Evolutionary conservation across 1,140 invertebrate genomes (phyloP), one percentile per base, ranked within the genome.

Genomic region (Popillia japonica): DNA sequence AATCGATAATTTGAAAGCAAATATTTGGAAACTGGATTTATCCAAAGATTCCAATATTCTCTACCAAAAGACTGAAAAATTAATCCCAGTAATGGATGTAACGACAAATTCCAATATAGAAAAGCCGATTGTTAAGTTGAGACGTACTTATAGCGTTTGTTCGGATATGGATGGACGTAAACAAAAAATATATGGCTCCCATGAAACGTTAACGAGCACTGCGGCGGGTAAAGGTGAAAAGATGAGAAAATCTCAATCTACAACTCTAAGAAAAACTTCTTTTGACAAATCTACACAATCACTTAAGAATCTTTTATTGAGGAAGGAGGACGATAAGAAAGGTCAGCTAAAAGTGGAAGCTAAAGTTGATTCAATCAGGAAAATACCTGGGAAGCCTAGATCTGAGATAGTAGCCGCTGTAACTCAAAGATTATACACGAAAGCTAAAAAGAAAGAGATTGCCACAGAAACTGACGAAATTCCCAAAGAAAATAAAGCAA

Each of bases 371-470:
- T 83, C 80, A 8, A 77, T 77, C 11, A 79, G 81, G 64, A 83
- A 80, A 76, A 20, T 75, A 9, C n/a, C 72, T 10, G 23, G 73
- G 0, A 83, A 83, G 78, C 83, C 84, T 11, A 75, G 92, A 81
- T 89, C 91, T 6, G 90, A 92, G 84, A 92, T 93, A 61, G 91
- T 93, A 14, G 91, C 92, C 10, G 91, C 91, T 0, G 92, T 93
- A 1, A 93, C 92, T 0, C 89, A 91, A 81, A 87, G 92, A 78
- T 84, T 93, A n/a, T 93, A 93, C 83, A 90, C 89, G 79, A 85
- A 84, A 80, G 86, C 89, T 40, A 92, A 91, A 83, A 89, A 88
- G 72, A 87, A 88, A 77, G 91, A 92, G 77, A 89, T 89, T 40
- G 85, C 82, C 20, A 86, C 86, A 14, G 85, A 86, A 73, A 84